These are phyloP conservation scores for Harpagifer antarcticus DNA, from an alignment of 2,797 vertebrate genomes.

Conservation along the genomic window DNA sequence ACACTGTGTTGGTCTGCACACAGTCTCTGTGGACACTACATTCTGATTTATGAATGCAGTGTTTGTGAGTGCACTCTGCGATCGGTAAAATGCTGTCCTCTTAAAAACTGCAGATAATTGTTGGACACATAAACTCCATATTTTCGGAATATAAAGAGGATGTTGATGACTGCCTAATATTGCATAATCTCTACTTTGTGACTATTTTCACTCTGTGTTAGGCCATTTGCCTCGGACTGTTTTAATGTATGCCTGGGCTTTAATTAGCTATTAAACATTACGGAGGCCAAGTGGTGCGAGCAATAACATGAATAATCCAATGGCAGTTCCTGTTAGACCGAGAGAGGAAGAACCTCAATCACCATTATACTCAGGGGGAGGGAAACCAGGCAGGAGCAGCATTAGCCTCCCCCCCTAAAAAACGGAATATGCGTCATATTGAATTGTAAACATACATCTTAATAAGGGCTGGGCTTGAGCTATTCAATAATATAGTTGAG, in stretches of 20 bases:
- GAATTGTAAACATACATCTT: conserved; percentile 58
- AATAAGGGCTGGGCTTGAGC: conserved; percentile 34
- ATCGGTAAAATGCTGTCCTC: conserved; percentile 18
- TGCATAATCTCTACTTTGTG: conserved; percentile 53
- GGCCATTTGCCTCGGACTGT: conserved; percentile 58
- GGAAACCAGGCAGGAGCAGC: conserved; percentile 50
- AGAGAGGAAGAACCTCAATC: conserved; percentile 66
- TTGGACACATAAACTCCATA: conserved; percentile 4
- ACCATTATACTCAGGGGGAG: conserved; percentile 50
- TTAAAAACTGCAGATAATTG: conserved; percentile 15
- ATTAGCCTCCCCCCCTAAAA: conserved; percentile 57
- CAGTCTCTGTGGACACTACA: background rate
- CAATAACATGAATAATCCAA: conserved; percentile 82
- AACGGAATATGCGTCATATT: conserved; percentile 54
- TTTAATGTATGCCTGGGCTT: conserved; percentile 71
- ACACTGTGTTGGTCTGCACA: background rate
- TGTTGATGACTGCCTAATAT: conserved; percentile 38
- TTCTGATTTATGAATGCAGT: background rate
- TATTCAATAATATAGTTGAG: conserved; percentile 41
- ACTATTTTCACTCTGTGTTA: conserved; percentile 50
- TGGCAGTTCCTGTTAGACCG: conserved; percentile 69
- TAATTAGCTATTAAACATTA: conserved; percentile 68
- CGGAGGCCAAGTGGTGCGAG: conserved; percentile 64
- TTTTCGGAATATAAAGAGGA: conserved; percentile 16
- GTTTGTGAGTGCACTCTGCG: background rate